Evolutionary conservation across 1,140 invertebrate species (phyloP).

Genomic region (Notospermus geniculatus): DNA sequence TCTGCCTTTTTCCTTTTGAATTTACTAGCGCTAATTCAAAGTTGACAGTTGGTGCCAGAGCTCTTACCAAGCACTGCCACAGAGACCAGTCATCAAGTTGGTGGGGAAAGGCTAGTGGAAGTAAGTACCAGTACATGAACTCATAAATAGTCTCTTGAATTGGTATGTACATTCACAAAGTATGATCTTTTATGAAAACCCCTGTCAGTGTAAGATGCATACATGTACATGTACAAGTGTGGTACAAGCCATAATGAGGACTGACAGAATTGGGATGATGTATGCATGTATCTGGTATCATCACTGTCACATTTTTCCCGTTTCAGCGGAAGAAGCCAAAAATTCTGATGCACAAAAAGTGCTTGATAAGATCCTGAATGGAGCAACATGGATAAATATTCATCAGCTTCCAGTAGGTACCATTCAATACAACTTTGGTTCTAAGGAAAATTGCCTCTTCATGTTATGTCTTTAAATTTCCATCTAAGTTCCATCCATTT

Average conservation of each 20-base stretch:
- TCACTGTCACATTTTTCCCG: constrained; percentile 3
- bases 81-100: constrained; percentile 42
- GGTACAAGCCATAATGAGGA: background rate
- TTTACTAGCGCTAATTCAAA: constrained; percentile 23
- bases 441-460: too few relatives aligned
- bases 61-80: constrained; percentile 48
- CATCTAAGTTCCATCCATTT: too few relatives aligned
- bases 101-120: constrained; percentile 48
- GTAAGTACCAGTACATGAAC: constrained; percentile 37
- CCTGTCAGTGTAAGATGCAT: too few relatives aligned
- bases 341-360: constrained; percentile 44
- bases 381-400: constrained; percentile 53
- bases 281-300: too few relatives aligned
- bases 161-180: too few relatives aligned
- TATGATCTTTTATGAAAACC: too few relatives aligned
- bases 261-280: background rate
- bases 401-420: constrained; percentile 49
- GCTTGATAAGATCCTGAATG: constrained; percentile 41
- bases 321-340: constrained; percentile 41
- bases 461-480: too few relatives aligned
- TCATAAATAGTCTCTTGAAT: background rate
- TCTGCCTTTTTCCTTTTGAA: too few relatives aligned
- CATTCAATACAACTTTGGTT: too few relatives aligned
- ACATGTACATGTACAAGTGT: too few relatives aligned
- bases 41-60: constrained; percentile 45